phyloP scores from a whole-genome alignment of 2,797 vertebrate genomes.

The Parambassis ranga region DNA sequence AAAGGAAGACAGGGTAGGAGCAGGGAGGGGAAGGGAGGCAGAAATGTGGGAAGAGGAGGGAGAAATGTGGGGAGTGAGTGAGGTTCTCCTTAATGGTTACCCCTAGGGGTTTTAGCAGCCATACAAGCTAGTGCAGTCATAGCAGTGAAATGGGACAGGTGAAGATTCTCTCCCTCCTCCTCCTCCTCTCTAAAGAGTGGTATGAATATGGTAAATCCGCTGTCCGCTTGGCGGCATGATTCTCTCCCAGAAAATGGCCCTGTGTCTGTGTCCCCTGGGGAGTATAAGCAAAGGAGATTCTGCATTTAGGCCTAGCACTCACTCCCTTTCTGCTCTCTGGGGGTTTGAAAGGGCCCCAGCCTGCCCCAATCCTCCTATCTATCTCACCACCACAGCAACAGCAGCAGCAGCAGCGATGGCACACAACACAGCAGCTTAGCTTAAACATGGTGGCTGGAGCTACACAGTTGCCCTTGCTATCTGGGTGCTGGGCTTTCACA shows the following conservation, averaged over 20 bases:
- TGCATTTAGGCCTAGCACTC: constrained; percentile 74
- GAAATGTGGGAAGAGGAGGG: constrained; percentile 40
- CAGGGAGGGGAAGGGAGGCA: constrained; percentile 7
- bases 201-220: constrained; percentile 83
- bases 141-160: constrained; percentile 73
- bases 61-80: constrained; percentile 56
- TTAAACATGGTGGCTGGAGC: constrained; percentile 64
- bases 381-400: constrained; percentile 38
- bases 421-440: constrained; percentile 45
- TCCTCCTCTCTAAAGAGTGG: constrained; percentile 56
- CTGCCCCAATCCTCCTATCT: constrained; percentile 59
- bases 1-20: constrained; percentile 43
- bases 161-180: constrained; percentile 59
- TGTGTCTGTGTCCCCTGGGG: constrained; percentile 69
- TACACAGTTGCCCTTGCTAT: constrained; percentile 44
- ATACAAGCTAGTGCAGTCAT: constrained; percentile 46
- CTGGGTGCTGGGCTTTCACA: constrained; percentile 52
- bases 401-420: constrained; percentile 43
- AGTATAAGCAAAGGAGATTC: constrained; percentile 71
- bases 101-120: constrained; percentile 66
- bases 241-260: constrained; percentile 76
- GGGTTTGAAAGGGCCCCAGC: constrained; percentile 62
- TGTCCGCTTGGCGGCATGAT: constrained; percentile 77
- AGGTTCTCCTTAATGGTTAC: constrained; percentile 75
- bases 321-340: constrained; percentile 61